Conservation (phyloP, 2,797 vertebrate species). For the Neosilurus mollespiculum region DNA sequence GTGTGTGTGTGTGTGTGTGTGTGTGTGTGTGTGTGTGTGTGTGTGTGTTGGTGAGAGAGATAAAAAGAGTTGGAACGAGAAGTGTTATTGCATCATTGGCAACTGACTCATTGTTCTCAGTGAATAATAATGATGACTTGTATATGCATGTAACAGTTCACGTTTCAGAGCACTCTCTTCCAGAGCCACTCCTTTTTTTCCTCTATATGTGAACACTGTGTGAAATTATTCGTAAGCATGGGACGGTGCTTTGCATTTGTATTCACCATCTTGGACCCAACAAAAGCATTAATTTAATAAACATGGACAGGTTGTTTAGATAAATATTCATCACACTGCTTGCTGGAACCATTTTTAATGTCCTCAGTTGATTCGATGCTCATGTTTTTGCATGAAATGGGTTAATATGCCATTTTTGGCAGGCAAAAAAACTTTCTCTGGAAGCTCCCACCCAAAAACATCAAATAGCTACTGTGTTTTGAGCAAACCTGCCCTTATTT, state of each 20-base stretch:
- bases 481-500: no score
- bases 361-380: no score
- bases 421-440: no score
- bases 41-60: background rate
- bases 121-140: background rate
- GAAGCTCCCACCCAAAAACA: no score
- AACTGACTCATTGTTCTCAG: background rate
- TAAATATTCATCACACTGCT: background rate
- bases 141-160: background rate
- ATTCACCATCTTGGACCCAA: background rate
- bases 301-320: background rate
- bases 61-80: background rate
- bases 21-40: background rate
- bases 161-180: background rate
- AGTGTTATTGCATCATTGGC: background rate
- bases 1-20: constrained; percentile 44
- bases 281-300: background rate
- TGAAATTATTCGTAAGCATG: background rate
- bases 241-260: background rate
- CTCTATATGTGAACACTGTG: background rate
- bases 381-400: no score
- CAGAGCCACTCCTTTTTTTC: background rate
- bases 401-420: no score
- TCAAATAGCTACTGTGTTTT: no score
- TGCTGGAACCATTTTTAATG: background rate